A percentile compares a stretch with the other conserved stretches of the same genome.
phyloP scores from a whole-genome alignment of 1,140 invertebrate genomes.

The Amyelois transitella region DNA sequence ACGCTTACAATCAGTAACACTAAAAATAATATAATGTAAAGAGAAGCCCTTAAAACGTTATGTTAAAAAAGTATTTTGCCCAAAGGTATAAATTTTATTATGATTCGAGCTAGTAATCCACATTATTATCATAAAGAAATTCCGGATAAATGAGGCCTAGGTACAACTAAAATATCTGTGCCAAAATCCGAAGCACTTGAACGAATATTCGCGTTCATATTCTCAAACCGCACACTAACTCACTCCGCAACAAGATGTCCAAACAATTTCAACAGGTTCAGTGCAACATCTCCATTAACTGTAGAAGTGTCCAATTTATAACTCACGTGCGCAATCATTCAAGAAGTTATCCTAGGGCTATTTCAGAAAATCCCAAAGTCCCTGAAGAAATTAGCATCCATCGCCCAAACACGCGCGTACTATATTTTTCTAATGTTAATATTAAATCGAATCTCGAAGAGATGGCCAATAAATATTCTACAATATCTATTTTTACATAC shows the following conservation, averaged over 20 bases:
- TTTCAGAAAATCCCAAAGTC: slow-evolving; percentile 11
- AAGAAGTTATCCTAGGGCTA: neutral
- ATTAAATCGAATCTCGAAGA: slow-evolving; percentile 66
- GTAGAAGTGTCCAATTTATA: neutral
- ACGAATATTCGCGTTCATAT: neutral
- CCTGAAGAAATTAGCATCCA: slow-evolving; percentile 37
- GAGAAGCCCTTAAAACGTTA: too few relatives aligned
- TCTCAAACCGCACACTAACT: neutral
- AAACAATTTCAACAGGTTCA: neutral
- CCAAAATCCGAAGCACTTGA: too few relatives aligned
- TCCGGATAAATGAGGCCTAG: too few relatives aligned
- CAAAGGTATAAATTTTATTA: too few relatives aligned
- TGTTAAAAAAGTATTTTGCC: too few relatives aligned
- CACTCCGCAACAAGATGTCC: neutral
- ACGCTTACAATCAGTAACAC: too few relatives aligned
- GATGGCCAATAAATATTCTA: slow-evolving; percentile 63
- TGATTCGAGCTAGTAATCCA: too few relatives aligned
- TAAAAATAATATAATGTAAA: too few relatives aligned
- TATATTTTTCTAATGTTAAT: slow-evolving; percentile 65
- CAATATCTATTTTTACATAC: slow-evolving; percentile 70
- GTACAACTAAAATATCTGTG: too few relatives aligned
- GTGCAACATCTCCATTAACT: neutral
- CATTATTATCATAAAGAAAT: too few relatives aligned
- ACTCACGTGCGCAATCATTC: neutral
- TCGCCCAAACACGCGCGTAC: slow-evolving; percentile 43